phyloP scores from a whole-genome alignment of 2,113 vertebrate genomes.

The Xenopus laevis region DNA sequence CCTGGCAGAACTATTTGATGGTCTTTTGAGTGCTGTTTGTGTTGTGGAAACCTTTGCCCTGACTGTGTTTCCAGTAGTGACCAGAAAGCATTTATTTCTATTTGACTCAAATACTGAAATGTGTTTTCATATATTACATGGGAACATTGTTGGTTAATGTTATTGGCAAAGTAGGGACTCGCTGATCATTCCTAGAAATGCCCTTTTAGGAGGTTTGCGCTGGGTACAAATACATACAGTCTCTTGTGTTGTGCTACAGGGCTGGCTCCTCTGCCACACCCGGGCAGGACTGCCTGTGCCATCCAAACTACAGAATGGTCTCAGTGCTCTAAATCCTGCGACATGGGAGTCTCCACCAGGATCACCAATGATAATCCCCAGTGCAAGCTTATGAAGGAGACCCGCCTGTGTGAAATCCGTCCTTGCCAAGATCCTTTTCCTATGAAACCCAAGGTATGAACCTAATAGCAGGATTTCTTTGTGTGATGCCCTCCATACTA shows the following conservation, averaged over 20 bases:
- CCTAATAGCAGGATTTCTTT: no score
- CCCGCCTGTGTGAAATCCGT: slow-evolving; percentile 70
- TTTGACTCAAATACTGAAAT: no score
- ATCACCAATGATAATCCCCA: slow-evolving; percentile 71
- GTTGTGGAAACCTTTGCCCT: no score
- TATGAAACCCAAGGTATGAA: slow-evolving; percentile 65
- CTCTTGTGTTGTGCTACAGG: neutral
- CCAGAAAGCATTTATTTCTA: no score
- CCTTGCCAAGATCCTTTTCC: slow-evolving; percentile 68
- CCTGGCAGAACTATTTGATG: no score
- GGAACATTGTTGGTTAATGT: no score
- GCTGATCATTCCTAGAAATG: no score
- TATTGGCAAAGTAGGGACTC: no score
- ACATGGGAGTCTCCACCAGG: slow-evolving; percentile 72
- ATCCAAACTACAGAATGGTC: slow-evolving; percentile 76
- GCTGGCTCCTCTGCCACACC: neutral
- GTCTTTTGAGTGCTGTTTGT: no score
- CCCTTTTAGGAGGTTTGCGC: no score
- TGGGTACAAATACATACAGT: slow-evolving; percentile 38
- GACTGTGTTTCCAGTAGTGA: no score
- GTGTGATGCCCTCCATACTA: neutral
- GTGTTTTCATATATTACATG: no score
- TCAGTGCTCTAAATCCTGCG: slow-evolving; percentile 73
- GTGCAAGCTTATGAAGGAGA: slow-evolving; percentile 75
- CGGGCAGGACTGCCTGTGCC: slow-evolving; percentile 49